Percentiles rank a stretch among this genome's conserved stretches.
phyloP scores from a whole-genome alignment of 2,888 invertebrate species.

The Melieria crassipennis region DNA sequence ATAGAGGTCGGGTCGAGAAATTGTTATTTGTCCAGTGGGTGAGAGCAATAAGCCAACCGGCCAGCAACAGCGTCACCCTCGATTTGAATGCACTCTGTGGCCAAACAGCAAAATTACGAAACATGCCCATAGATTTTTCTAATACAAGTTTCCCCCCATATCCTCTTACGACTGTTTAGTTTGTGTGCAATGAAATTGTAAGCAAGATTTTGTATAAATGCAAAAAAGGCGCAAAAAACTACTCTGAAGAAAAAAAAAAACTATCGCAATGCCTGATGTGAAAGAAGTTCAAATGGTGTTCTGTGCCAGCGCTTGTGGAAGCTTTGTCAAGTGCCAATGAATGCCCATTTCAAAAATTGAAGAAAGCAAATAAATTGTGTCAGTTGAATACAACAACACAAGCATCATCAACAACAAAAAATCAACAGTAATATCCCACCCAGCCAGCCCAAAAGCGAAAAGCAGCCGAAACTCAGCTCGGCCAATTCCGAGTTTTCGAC shows the following conservation, averaged over 20 bases:
- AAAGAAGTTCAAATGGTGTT: constrained; percentile 19
- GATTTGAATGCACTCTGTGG: too few relatives aligned
- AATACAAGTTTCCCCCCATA: too few relatives aligned
- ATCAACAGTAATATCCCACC: constrained; percentile 17
- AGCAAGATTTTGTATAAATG: constrained; percentile 28
- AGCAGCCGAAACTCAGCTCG: constrained; percentile 20
- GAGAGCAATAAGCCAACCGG: too few relatives aligned
- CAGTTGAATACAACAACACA: constrained; percentile 23
- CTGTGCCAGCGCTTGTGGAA: constrained; percentile 21
- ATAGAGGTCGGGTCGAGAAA: too few relatives aligned
- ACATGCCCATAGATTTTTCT: too few relatives aligned
- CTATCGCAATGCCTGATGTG: constrained; percentile 16
- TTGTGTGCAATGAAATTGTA: constrained; percentile 37
- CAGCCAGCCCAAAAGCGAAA: constrained; percentile 9
- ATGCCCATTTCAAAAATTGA: neutral
- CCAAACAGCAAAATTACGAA: too few relatives aligned
- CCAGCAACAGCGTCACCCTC: too few relatives aligned
- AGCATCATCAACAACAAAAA: constrained; percentile 26
- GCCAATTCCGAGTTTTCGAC: constrained; percentile 41
- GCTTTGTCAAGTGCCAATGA: constrained; percentile 25
- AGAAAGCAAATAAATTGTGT: constrained; percentile 11
- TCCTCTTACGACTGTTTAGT: neutral
- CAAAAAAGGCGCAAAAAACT: constrained; percentile 38
- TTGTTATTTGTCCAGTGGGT: too few relatives aligned
- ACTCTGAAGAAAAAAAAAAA: constrained; percentile 24